A percentile compares a stretch with the other conserved stretches of the same genome.
phyloP scores from a whole-genome alignment of 2,113 vertebrate species.

The Morphnarchus princeps region DNA sequence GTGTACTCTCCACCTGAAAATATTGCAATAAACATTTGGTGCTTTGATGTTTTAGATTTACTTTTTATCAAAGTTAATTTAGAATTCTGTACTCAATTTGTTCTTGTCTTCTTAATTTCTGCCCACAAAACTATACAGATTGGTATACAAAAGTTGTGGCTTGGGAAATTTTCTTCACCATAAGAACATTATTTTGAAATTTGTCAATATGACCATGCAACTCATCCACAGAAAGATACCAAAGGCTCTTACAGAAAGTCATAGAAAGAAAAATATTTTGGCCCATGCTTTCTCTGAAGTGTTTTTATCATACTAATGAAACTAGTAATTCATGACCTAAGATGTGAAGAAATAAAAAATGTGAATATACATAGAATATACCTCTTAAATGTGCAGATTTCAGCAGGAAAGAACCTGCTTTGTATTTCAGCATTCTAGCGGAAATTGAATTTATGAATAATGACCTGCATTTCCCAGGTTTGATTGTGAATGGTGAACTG shows the following conservation, averaged over 20 bases:
- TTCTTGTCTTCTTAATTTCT: not conserved
- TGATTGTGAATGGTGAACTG: not conserved
- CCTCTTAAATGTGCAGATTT: not conserved
- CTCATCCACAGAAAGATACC: not conserved
- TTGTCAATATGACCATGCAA: not conserved
- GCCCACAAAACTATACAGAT: not conserved
- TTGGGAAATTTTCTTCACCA: not conserved
- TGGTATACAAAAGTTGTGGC: not conserved
- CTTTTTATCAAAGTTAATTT: not conserved
- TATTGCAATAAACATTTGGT: not conserved
- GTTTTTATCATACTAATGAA: not conserved
- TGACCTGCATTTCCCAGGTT: not conserved
- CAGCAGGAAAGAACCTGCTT: not conserved
- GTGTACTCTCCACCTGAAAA: not conserved
- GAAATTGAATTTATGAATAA: not conserved
- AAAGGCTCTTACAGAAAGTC: not conserved
- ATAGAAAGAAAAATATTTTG: not conserved
- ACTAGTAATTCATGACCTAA: not conserved
- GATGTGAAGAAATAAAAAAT: not conserved
- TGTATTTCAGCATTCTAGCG: not conserved
- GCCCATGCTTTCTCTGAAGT: not conserved
- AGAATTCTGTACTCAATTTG: not conserved
- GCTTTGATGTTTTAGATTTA: not conserved
- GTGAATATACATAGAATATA: not conserved
- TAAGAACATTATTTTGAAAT: not conserved